Base-by-base conservation (phyloP, 2,888 invertebrate genomes). In the Hetaerina titia region DNA sequence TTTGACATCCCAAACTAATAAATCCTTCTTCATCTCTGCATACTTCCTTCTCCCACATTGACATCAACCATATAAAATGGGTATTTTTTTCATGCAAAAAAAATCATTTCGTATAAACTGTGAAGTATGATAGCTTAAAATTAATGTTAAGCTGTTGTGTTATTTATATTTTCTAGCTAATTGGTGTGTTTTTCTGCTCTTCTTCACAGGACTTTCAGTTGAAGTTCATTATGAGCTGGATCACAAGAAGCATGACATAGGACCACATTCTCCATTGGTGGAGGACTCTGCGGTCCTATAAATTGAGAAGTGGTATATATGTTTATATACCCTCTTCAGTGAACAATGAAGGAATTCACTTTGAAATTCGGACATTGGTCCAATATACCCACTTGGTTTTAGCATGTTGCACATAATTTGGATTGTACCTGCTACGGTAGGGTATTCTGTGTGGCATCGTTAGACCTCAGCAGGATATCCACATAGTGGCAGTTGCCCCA, bases 181-280 rank as follows among this genome's bases (percentile, higher is more conserved):
- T 69, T 69, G 13, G 22, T 69, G 19, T 22, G 6, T 9, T 31
- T 31, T 81, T 81, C 81, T 31, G 9, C 31, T 31, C 11, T 69
- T 7, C 25, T 58, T 94, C 95, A 17, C 96, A 98, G 98, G 98
- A 96, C 97, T 98, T 96, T 98, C 98, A 95, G 97, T 98, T 96
- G 98, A 98, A 96, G 97, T 98, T 96, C 98, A 98, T 96, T 98
- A 98, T 96, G 98, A 98, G 97, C 97, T 98, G 96, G 98, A 98
- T 97, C 98, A 98, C 95, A 96, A 96, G 95, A 96, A 96, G 95
- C 96, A 96, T 95, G 96, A 96, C 95, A 95, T 96, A 88, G 96
- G 96, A 90, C 95, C 95, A 56, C 95, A 95, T 17, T 95, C 96
- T 25, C 95, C 95, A 9, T 95, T 95, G 45, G 95, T 95, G 95